Conservation (phyloP, 2,113 vertebrate genomes). For the Indri indri region DNA sequence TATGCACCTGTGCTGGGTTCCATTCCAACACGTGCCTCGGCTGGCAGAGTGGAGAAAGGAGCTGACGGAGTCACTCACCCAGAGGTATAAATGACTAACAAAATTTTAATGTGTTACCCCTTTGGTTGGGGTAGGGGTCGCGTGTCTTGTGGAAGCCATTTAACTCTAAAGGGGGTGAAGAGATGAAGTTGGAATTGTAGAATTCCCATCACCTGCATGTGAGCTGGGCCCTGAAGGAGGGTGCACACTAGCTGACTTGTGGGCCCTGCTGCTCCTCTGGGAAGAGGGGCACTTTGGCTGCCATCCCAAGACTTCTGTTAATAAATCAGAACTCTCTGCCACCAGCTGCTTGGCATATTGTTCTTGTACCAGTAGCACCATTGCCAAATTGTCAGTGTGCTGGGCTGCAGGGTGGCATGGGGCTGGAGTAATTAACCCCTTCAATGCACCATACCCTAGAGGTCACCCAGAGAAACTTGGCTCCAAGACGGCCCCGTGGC, state of each 20-base stretch:
- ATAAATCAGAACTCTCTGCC: conserved; percentile 71
- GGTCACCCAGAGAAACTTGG: conserved; percentile 41
- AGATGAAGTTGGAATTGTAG: background rate
- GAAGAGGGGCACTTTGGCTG: conserved; percentile 50
- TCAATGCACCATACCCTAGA: conserved; percentile 25
- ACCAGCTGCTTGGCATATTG: conserved; percentile 74
- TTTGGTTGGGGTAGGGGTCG: background rate
- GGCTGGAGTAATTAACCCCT: conserved; percentile 87
- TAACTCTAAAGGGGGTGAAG: background rate
- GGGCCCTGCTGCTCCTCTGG: conserved; percentile 33
- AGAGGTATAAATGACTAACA: background rate
- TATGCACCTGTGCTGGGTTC: background rate
- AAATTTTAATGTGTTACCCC: no score
- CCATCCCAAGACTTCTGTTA: conserved; percentile 52
- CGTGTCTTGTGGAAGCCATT: background rate
- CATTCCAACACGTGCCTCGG: background rate
- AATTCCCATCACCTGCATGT: background rate
- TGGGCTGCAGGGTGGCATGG: conserved; percentile 78
- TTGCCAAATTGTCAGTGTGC: conserved; percentile 64
- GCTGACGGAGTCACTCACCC: background rate
- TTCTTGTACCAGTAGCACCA: conserved; percentile 23
- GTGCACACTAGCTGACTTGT: background rate
- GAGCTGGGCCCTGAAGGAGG: background rate
- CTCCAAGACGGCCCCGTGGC: background rate
- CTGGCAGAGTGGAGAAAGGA: background rate